These are phyloP conservation scores for Dasyprocta punctata DNA, from an alignment of 2,113 vertebrate genomes.

Conservation along the genomic window DNA sequence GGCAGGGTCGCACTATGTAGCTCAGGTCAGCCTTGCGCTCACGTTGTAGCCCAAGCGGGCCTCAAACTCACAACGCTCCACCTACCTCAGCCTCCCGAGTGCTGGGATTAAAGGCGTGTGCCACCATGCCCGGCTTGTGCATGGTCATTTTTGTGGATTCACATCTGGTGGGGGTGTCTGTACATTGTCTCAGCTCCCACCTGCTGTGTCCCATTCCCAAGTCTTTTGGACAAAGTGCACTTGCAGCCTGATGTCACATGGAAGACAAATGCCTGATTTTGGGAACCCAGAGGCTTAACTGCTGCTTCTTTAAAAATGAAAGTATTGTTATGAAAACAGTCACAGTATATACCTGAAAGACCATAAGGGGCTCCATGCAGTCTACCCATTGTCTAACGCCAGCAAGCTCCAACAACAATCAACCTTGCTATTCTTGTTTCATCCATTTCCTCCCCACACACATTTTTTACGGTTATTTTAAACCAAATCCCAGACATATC, in stretches of 20 bases:
- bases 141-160: neutral
- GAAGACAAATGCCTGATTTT: neutral
- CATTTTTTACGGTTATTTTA: neutral
- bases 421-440: neutral
- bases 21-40: too few species aligned
- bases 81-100: too few species aligned
- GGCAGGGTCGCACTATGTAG: too few species aligned
- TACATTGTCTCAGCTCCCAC: neutral
- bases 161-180: neutral
- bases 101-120: too few species aligned
- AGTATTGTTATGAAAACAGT: neutral
- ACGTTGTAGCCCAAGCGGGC: too few species aligned
- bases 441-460: neutral
- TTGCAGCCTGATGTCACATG: neutral
- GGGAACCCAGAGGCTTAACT: neutral
- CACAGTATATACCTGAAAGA: neutral
- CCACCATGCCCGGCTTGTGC: too few species aligned
- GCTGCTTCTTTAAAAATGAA: neutral
- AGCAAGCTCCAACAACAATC: neutral
- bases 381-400: neutral
- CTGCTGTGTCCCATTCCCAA: neutral
- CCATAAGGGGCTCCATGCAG: accelerated
- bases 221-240: neutral
- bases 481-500: neutral
- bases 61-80: too few species aligned